Conservation (phyloP, 2,797 vertebrate genomes). For the Enteromius paludinosus region DNA sequence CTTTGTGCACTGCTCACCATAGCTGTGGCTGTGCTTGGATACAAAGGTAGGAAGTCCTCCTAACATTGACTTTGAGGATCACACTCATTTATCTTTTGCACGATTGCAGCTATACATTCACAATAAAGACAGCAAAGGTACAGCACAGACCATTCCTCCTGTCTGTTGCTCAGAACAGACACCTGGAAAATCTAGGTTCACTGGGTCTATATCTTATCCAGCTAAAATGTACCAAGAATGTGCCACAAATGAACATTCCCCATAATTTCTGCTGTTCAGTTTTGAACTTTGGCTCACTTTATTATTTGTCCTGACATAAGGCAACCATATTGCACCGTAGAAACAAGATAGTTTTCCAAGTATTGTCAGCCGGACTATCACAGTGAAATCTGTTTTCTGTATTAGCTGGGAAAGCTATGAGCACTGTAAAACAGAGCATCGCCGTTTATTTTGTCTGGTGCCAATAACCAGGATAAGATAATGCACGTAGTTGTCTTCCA, state of each 20-base stretch:
- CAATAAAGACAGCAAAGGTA: background rate
- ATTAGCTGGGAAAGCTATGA: slow-evolving; percentile 48
- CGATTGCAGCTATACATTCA: background rate
- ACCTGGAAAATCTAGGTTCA: slow-evolving; percentile 36
- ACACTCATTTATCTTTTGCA: background rate
- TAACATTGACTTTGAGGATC: background rate
- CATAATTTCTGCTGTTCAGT: slow-evolving; percentile 56
- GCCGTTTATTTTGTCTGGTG: slow-evolving; percentile 36
- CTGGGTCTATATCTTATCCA: slow-evolving; percentile 33
- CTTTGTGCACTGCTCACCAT: slow-evolving; percentile 94
- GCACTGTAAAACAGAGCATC: slow-evolving; percentile 45
- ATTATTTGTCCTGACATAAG: slow-evolving; percentile 45
- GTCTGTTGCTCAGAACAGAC: slow-evolving; percentile 34
- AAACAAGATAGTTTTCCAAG: slow-evolving; percentile 61
- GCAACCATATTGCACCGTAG: slow-evolving; percentile 50
- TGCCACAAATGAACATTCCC: slow-evolving; percentile 19
- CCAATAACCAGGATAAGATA: slow-evolving; percentile 24
- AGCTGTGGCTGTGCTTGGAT: slow-evolving; percentile 94
- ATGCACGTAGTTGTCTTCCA: background rate
- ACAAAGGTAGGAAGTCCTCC: slow-evolving; percentile 86
- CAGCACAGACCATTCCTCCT: slow-evolving; percentile 24
- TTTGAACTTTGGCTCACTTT: slow-evolving; percentile 44
- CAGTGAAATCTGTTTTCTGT: slow-evolving; percentile 56
- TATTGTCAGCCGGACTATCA: slow-evolving; percentile 50
- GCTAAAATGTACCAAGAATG: slow-evolving; percentile 55